Evolutionary conservation across 2,113 vertebrate genomes (phyloP).

Genomic region (Bubo scandiacus): DNA sequence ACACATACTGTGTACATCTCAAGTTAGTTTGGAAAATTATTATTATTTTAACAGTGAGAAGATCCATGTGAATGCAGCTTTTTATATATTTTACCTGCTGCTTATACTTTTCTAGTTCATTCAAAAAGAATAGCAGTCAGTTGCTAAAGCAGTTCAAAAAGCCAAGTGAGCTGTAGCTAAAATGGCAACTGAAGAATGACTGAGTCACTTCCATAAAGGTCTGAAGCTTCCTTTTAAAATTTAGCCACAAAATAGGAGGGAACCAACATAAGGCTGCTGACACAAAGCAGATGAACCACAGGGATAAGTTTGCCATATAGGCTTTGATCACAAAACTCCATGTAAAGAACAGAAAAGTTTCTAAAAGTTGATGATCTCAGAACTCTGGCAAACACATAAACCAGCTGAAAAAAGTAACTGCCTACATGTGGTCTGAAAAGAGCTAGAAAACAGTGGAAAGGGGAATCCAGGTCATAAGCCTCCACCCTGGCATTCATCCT

Average conservation of each 20-base stretch:
- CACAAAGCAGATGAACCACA: slow-evolving; percentile 35
- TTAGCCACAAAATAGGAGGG: slow-evolving; percentile 39
- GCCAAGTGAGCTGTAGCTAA: slow-evolving; percentile 36
- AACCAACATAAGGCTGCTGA: slow-evolving; percentile 14
- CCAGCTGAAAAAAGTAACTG: background rate
- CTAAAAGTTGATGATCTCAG: slow-evolving; percentile 5
- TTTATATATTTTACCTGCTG: slow-evolving; percentile 67
- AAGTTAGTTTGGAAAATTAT: background rate
- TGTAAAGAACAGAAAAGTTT: slow-evolving; percentile 40
- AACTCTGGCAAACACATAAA: background rate
- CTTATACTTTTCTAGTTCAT: slow-evolving; percentile 56
- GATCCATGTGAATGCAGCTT: slow-evolving; percentile 21
- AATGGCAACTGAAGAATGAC: slow-evolving; percentile 40
- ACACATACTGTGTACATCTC: slow-evolving; percentile 21
- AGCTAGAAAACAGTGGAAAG: background rate
- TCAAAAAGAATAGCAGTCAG: slow-evolving; percentile 62
- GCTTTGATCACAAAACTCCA: slow-evolving; percentile 16
- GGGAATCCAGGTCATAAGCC: background rate
- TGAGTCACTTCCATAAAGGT: slow-evolving; percentile 11
- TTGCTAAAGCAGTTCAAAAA: slow-evolving; percentile 49
- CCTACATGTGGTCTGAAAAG: background rate
- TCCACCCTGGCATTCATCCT: background rate
- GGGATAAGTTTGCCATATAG: background rate
- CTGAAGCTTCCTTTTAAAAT: slow-evolving; percentile 58
- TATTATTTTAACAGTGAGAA: slow-evolving; percentile 10